A percentile compares a stretch with the other conserved stretches of the same genome.
phyloP scores from a whole-genome alignment of 2,113 vertebrate genomes.

The Cyrtonyx montezumae region DNA sequence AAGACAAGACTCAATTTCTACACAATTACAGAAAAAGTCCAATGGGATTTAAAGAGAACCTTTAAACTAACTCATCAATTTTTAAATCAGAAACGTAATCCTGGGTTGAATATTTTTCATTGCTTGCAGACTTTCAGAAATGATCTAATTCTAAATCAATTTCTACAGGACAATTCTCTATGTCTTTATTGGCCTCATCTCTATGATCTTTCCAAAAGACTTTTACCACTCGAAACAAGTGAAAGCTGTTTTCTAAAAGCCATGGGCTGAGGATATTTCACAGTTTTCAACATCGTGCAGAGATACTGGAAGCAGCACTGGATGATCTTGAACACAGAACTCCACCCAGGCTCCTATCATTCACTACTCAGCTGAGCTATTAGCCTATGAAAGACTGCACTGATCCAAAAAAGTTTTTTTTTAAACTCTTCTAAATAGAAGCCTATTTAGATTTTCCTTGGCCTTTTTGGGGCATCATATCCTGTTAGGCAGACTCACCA shows the following conservation, averaged over 20 bases:
- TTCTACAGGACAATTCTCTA: neutral
- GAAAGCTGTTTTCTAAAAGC: neutral
- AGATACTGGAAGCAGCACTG: neutral
- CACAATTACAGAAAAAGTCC: neutral
- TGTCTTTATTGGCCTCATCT: neutral
- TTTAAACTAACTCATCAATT: neutral
- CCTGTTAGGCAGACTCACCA: neutral
- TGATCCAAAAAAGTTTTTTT: neutral
- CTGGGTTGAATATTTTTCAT: neutral
- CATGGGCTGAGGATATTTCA: rapidly evolving
- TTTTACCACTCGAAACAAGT: neutral
- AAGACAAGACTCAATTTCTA: neutral
- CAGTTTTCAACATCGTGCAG: neutral
- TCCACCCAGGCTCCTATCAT: neutral
- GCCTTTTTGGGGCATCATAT: neutral
- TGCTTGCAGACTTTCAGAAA: neutral
- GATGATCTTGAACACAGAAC: neutral
- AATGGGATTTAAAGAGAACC: neutral
- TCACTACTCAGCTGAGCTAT: neutral
- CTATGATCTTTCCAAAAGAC: neutral
- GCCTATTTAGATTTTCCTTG: neutral
- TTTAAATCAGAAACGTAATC: neutral
- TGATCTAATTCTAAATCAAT: neutral
- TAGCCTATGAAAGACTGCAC: neutral
- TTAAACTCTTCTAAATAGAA: neutral